These are phyloP conservation scores for Gari tellinella DNA, from an alignment of 2,888 invertebrate genomes.

Conservation along the genomic window DNA sequence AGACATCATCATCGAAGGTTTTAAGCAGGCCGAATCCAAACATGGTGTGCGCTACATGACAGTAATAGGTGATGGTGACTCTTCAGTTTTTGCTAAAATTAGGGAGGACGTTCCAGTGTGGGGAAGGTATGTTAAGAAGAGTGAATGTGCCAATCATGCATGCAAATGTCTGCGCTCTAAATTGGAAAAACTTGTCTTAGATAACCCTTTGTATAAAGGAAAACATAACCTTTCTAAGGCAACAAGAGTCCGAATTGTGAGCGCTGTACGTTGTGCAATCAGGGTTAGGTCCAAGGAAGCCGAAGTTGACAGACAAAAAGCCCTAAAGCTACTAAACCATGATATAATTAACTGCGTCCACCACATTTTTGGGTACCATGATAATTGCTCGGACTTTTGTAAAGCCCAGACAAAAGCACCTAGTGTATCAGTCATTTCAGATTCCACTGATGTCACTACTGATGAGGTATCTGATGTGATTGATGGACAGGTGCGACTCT, in stretches of 20 bases:
- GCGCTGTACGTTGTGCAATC: conserved; percentile 44
- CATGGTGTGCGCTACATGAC: too few species aligned
- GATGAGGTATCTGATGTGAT: too few species aligned
- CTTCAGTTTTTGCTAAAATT: conserved; percentile 35
- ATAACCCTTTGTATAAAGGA: conserved; percentile 34
- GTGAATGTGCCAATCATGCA: conserved; percentile 43
- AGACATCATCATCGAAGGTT: too few species aligned
- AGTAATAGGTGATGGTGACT: too few species aligned
- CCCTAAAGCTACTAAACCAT: conserved; percentile 1
- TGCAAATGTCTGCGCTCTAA: conserved; percentile 35
- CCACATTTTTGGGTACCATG: conserved; percentile 33
- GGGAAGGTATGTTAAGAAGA: conserved; percentile 30
- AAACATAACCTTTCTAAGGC: conserved; percentile 30
- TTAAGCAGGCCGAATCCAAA: too few species aligned
- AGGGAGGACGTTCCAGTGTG: conserved; percentile 12
- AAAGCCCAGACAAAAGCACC: too few species aligned
- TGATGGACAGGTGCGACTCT: background rate
- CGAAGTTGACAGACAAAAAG: conserved; percentile 6
- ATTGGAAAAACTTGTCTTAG: conserved; percentile 32
- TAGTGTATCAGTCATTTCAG: too few species aligned
- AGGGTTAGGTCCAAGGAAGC: too few species aligned
- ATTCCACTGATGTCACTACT: too few species aligned
- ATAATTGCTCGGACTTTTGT: too few species aligned
- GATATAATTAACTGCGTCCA: conserved; percentile 34
- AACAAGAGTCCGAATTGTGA: conserved; percentile 26